These are phyloP conservation scores for Pitta sordida DNA, from an alignment of 2,113 vertebrate species.

Conservation along the genomic window DNA sequence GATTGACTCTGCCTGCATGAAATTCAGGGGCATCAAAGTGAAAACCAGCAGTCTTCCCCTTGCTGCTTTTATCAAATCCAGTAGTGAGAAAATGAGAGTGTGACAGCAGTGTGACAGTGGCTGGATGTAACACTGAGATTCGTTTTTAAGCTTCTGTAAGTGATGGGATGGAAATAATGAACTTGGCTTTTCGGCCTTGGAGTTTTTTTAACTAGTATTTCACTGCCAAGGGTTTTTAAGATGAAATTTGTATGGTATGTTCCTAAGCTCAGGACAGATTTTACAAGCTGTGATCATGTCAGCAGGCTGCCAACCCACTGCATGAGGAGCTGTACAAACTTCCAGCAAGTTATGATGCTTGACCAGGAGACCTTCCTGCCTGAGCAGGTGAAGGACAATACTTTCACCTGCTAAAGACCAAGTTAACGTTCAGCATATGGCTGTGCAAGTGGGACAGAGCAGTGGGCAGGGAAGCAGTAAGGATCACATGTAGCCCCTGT, in stretches of 20 bases:
- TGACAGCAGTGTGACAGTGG: neutral
- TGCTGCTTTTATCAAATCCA: neutral
- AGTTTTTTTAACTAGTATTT: neutral
- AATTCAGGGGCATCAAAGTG: neutral
- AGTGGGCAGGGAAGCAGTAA: neutral
- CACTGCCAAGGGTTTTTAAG: neutral
- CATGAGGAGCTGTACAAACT: fast-evolving
- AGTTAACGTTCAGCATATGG: fast-evolving
- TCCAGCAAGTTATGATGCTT: neutral
- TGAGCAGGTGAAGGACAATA: neutral
- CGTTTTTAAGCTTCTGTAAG: neutral
- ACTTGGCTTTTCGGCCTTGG: neutral
- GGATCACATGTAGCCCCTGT: fast-evolving
- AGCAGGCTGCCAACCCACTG: neutral
- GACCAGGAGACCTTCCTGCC: neutral
- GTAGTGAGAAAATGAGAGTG: neutral
- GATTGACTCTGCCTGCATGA: neutral
- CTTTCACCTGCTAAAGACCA: neutral
- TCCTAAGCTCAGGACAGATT: neutral
- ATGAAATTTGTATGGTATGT: neutral
- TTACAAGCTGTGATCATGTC: fast-evolving
- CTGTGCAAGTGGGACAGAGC: neutral
- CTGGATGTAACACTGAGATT: neutral
- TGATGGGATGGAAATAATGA: neutral
- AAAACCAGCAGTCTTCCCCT: neutral